Evolutionary conservation across 2,888 invertebrate genomes (phyloP).

Genomic region (Ichneumoninae sp.): DNA sequence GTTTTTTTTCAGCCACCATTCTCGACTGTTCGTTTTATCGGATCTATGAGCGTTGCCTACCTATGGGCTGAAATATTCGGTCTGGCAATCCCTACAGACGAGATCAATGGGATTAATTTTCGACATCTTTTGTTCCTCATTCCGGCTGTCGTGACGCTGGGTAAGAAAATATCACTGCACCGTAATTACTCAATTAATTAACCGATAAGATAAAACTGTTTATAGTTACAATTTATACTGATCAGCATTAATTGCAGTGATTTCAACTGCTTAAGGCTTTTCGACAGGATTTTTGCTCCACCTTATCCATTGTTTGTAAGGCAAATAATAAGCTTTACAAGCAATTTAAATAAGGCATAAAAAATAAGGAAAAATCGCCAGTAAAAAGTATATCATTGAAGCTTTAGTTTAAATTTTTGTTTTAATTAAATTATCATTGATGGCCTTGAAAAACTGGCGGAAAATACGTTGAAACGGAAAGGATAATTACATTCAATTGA

Average conservation of each 20-base stretch:
- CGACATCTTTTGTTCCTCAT: constrained; percentile 89
- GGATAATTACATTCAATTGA: background rate
- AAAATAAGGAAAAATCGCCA: background rate
- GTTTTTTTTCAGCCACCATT: constrained; percentile 89
- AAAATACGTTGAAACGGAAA: background rate
- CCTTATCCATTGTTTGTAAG: background rate
- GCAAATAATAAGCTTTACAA: background rate
- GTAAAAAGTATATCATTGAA: background rate
- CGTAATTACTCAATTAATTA: background rate
- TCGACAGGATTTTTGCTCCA: background rate
- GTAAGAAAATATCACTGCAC: constrained; percentile 84
- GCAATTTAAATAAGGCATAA: background rate
- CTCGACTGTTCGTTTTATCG: constrained; percentile 91
- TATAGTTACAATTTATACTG: background rate
- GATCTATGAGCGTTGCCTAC: constrained; percentile 91
- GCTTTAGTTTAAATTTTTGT: background rate
- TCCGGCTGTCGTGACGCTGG: constrained; percentile 90
- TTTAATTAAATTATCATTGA: background rate
- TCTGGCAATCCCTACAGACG: constrained; percentile 91
- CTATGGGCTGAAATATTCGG: constrained; percentile 91
- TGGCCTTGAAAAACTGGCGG: background rate
- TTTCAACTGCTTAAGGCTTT: background rate
- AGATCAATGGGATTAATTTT: constrained; percentile 89
- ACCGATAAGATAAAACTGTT: background rate
- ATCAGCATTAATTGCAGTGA: background rate